Base-by-base conservation (phyloP, 1,140 invertebrate species). In the Hirudo medicinalis region DNA sequence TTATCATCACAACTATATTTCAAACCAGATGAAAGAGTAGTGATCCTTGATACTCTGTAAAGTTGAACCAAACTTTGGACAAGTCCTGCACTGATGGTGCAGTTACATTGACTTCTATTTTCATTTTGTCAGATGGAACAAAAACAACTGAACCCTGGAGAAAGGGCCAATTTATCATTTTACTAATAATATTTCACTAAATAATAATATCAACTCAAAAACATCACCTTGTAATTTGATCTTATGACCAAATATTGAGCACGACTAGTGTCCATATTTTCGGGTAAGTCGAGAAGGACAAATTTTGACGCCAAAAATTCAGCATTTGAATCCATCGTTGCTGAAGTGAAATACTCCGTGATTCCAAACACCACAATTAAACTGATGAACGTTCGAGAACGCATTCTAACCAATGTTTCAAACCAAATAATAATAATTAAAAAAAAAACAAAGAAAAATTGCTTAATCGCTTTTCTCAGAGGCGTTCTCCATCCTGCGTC, bases 41-140 rank as follows among this genome's bases (percentile, higher is more conserved):
- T 55, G 73, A 66, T 19, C 69, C 69, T 20, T 72, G 43, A 27
- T 67, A 60, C 15, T 67, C 55, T 53, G 73, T 71, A 49, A 66
- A 74, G 73, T 74, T 74, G 70, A 72, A 74, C 43, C 71, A 54
- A 49, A 74, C 54, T 57, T 54, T 71, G 3, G 73, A 70, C 32
- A 74, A 67, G 19, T 74, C 70, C 29, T 68, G 71, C 27, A 43
- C 49, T 22, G 60, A 68, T 43, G 73, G 70, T 11, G 73, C 29
- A 15, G 20, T 68, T 25, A 74, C 54, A 49, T 74, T 71, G 57
- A 74, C 22, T 54, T 74, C 73, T 27, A 74, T 72, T 20, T 54
- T 72, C 49, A 74, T 63, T 9, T 71, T 20, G 8, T 67, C 49
- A 3, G 73, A 72, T 40, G 71, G 70, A 27, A 74, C 68, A 54